Base-by-base conservation (phyloP, 2,888 invertebrate genomes). In the Tillus elongatus region DNA sequence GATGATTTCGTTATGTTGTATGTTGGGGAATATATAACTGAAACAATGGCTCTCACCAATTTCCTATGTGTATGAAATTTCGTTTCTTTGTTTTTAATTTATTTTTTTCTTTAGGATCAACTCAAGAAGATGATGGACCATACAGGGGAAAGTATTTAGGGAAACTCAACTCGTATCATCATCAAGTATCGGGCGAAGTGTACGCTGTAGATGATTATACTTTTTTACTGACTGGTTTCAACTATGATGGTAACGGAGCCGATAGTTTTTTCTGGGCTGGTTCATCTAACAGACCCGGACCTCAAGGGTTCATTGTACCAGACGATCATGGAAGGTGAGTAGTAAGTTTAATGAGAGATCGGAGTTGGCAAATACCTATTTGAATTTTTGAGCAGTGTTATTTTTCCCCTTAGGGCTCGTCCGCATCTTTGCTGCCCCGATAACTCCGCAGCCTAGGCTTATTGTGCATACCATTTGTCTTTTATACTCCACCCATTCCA, bases 231-330 rank as follows among this genome's bases (percentile, higher is more conserved):
- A 79, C 79, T 12, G 77, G 79, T 44, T 91, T 92, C 58, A 87
- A 79, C 60, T 92, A 92, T 51, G 91, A 92, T 60, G 92, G 91
- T 27, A 84, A 85, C 30, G 91, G 90, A 0, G 83, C 82, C 6
- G 92, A 92, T 58, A 85, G 91, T 2, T 92, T 88, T 66, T 92
- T 92, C 66, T 92, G 90, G 90, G 84, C 89, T 0, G 92, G 92
- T n/a, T 80, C 86, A 16, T 73, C 84, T 0, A 85, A 82, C 53
- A 70, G 89, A 12, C 89, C 91, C 0, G 89, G 90, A 0, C 88
- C 88, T 0, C 85, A 90, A 61, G 92, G 92, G 3, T 91, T 91
- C 60, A 90, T 91, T 37, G 82, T 92, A 30, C 86, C 91, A 1
- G 86, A 92, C 55, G 83, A 89, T 61, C 75, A 77, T 62, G 87